These are phyloP conservation scores for Brachionus asplanchnoidis DNA, from an alignment of 1,140 invertebrate species.

Conservation along the genomic window DNA sequence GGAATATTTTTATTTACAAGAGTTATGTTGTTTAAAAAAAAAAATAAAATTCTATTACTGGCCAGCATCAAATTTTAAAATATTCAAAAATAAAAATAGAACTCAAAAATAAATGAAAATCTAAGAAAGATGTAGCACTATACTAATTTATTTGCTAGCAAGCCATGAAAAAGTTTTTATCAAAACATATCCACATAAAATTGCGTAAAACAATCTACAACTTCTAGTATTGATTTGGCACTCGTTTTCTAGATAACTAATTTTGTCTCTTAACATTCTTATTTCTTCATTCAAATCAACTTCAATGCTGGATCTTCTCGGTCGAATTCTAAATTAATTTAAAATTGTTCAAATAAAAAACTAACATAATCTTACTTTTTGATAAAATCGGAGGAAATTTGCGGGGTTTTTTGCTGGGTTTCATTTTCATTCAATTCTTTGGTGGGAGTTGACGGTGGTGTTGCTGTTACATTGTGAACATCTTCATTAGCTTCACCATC, in stretches of 20 bases:
- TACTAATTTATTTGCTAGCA: background rate
- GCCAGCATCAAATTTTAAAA: background rate
- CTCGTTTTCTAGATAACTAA: slow-evolving; percentile 28
- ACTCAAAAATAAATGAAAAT: background rate
- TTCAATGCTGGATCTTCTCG: slow-evolving; percentile 40
- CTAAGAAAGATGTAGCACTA: too few species aligned
- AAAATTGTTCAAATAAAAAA: background rate
- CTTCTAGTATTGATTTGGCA: slow-evolving; percentile 36
- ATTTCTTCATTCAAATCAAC: slow-evolving; percentile 34
- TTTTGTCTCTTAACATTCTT: slow-evolving; percentile 26
- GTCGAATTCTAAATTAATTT: slow-evolving; percentile 26
- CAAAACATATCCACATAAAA: slow-evolving; percentile 36
- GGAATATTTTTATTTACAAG: background rate
- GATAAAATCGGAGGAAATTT: slow-evolving; percentile 12
- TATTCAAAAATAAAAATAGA: background rate
- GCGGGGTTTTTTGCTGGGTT: background rate
- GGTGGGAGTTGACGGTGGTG: slow-evolving; percentile 29
- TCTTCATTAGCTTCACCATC: background rate
- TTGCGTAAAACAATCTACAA: slow-evolving; percentile 38
- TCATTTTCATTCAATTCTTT: background rate
- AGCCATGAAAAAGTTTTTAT: slow-evolving; percentile 40
- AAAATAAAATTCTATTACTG: background rate
- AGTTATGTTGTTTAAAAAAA: background rate
- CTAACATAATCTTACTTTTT: background rate
- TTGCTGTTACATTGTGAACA: background rate